Base-by-base conservation (phyloP, 2,113 vertebrate genomes). In the Lepisosteus osseus region DNA sequence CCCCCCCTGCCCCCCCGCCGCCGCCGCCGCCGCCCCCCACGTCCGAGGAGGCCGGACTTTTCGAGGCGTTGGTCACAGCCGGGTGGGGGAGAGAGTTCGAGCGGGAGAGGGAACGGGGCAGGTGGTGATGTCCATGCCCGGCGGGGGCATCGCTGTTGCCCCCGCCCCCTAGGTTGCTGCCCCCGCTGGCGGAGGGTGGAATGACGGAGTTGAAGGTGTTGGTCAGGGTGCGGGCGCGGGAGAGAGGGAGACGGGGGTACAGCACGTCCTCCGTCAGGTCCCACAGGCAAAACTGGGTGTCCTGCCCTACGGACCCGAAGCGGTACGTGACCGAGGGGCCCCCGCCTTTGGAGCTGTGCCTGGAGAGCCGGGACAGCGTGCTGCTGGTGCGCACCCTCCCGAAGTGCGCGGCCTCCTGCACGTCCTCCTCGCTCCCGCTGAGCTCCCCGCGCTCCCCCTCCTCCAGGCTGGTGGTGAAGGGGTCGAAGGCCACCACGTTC, bases 251-350 rank as follows among this genome's bases (percentile, higher is more conserved):
- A 0, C 91, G 93, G 0, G 93, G 92, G 80, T 89, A 93, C 0
- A 97, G 83, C 62, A 97, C 78, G 0, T 97, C 96, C 42, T 96
- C 92, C 0, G 94, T 97, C 68, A 97, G 85, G 80, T 97, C 96
- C 96, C 96, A 97, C 43, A 97, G 75, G 76, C 96, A 97, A 85
- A 97, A 96, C 76, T 96, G 96, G 0, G 95, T 97, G 87, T 97
- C 96, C 86, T 97, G 95, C 0, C 96, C 95, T 0, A 96, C 96
- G 0, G 96, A 97, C 17, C 96, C 96, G 0, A 97, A 97, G 4
- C 96, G 93, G 70, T 97, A 97, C 0, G 95, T 90, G 78, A 97
- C 90, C 0, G 93, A 57, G 0, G 90, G 77, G 0, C 87, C 77
- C 0, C 90, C 88, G 0, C 89, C 92, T 62, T 85, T 90, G 7